Conservation (phyloP, 2,797 vertebrate species). For the Cetoscarus ocellatus region DNA sequence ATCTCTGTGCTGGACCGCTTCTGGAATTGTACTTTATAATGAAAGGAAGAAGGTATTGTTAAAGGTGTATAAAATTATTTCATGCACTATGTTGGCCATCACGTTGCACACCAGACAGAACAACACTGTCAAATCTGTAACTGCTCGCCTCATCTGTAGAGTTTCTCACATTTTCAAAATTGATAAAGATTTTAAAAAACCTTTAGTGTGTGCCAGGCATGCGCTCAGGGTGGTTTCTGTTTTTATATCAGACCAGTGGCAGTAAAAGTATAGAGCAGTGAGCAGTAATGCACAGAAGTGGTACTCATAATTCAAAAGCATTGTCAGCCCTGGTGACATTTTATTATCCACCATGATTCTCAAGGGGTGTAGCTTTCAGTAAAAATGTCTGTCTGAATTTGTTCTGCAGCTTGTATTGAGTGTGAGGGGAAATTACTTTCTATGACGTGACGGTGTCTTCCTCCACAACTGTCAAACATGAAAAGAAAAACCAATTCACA, state of each 20-base stretch:
- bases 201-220: too few relatives aligned
- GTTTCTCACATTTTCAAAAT: too few relatives aligned
- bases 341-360: not conserved
- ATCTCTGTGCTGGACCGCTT: too few relatives aligned
- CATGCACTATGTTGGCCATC: too few relatives aligned
- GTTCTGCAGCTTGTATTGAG: slow-evolving; percentile 11
- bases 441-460: slow-evolving; percentile 46
- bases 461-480: slow-evolving; percentile 56
- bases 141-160: too few relatives aligned
- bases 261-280: not conserved
- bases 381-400: not conserved
- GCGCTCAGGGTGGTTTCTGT: slow-evolving; percentile 4
- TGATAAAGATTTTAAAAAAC: too few relatives aligned
- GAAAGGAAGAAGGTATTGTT: too few relatives aligned
- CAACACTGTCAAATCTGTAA: too few relatives aligned
- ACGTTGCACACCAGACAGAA: too few relatives aligned
- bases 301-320: not conserved
- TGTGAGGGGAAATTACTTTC: slow-evolving; percentile 34
- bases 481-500: slow-evolving; percentile 56
- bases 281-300: not conserved
- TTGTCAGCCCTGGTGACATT: slow-evolving; percentile 12
- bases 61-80: too few relatives aligned
- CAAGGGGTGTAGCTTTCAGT: not conserved
- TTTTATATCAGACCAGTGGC: not conserved
- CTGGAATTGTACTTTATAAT: too few relatives aligned